phyloP scores from a whole-genome alignment of 2,888 invertebrate species.

The Leucophenga montana region DNA sequence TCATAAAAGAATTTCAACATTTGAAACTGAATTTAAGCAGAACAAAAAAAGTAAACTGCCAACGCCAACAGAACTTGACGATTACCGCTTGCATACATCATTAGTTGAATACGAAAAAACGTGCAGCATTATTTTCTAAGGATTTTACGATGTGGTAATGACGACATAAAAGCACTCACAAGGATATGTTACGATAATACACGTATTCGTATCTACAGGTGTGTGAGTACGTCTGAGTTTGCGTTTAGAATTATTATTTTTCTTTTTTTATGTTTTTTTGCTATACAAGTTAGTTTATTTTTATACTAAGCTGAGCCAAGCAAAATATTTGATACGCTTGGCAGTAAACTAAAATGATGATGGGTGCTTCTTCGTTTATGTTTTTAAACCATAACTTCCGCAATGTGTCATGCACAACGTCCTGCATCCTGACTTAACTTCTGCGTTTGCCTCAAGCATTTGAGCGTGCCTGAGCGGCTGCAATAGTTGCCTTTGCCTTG shows the following conservation, averaged over 20 bases:
- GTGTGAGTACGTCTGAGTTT: neutral
- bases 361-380: too few species aligned
- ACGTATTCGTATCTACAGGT: too few species aligned
- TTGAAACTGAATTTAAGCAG: neutral
- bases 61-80: too few species aligned
- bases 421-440: neutral
- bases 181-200: neutral
- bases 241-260: conserved; percentile 1
- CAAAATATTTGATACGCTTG: neutral
- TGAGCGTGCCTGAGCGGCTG: conserved; percentile 30
- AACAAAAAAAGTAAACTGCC: neutral
- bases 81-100: conserved; percentile 56
- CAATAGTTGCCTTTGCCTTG: conserved; percentile 28
- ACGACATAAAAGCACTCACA: conserved; percentile 54
- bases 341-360: too few species aligned
- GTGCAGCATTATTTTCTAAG: conserved; percentile 42
- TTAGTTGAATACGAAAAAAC: conserved; percentile 60
- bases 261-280: neutral
- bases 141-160: conserved; percentile 66
- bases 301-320: conserved; percentile 5
- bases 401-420: conserved; percentile 55
- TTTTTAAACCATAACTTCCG: conserved; percentile 61
- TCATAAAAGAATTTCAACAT: neutral
- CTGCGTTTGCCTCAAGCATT: conserved; percentile 36
- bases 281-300: conserved; percentile 15